Percentiles rank a stretch among this genome's conserved stretches.
phyloP scores from a whole-genome alignment of 1,140 invertebrate genomes.

The Galleria mellonella region DNA sequence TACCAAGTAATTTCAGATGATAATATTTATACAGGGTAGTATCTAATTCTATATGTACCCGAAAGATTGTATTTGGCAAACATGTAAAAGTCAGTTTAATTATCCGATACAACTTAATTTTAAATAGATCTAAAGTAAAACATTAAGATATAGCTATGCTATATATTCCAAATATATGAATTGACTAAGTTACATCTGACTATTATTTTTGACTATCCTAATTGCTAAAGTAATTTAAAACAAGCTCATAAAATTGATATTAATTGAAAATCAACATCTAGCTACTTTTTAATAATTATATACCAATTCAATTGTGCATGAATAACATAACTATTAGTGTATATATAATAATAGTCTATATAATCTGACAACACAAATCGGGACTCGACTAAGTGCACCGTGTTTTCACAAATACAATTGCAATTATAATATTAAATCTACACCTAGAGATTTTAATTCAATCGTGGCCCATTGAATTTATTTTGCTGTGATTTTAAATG shows the following conservation, averaged over 20 bases:
- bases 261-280: constrained; percentile 4
- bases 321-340: constrained; percentile 2
- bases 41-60: constrained; percentile 5
- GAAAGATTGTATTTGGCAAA: constrained; percentile 23
- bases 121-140: constrained; percentile 5
- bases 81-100: constrained; percentile 11
- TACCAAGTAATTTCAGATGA: background rate
- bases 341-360: background rate
- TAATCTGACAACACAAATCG: constrained; percentile 2
- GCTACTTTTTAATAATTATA: background rate
- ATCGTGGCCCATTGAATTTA: too few relatives aligned
- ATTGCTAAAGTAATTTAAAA: background rate
- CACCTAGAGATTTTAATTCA: too few relatives aligned
- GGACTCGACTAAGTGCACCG: constrained; percentile 50
- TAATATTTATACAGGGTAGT: background rate
- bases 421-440: too few relatives aligned
- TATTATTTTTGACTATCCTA: background rate
- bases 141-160: constrained; percentile 40
- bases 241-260: constrained; percentile 1
- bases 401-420: constrained; percentile 44
- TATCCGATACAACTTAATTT: constrained; percentile 2
- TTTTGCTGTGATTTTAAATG: too few relatives aligned
- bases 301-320: constrained; percentile 1
- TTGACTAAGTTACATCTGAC: constrained; percentile 39
- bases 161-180: constrained; percentile 30